Base-by-base conservation (phyloP, 2,113 vertebrate genomes). In the Thymallus thymallus region DNA sequence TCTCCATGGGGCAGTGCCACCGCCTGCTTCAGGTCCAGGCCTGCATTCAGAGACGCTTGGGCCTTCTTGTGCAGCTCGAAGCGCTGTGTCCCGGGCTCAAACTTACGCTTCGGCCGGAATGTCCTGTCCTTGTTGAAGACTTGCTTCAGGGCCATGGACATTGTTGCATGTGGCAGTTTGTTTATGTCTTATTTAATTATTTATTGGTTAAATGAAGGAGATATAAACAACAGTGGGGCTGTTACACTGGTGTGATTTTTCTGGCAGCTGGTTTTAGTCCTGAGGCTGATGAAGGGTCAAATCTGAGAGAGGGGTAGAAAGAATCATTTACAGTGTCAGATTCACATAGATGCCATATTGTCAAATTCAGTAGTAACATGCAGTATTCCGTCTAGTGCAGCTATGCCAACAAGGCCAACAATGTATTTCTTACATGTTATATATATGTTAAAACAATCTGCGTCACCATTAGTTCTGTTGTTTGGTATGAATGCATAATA, bases 51-150 rank as follows among this genome's bases (percentile, higher is more conserved):
- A 0, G 97, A 99, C 0, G 97, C 97, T 85, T 99, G 97, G 0
- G 97, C 97, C 82, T 94, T 96, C 92, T 99, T 99, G 92, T 99
- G 97, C 71, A 99, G 92, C 81, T 99, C 97, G 0, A 99, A 99
- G 1, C 97, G 94, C 82, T 98, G 97, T 0, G 97, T 99, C 29
- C 97, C 97, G 0, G 96, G 97, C 91, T 99, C 97, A 3, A 99
- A 99, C 90, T 98, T 99, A 87, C 96, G 95, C 90, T 99, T 99
- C 81, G 97, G 97, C 51, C 97, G 95, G 92, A 99, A 99, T 71
- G 97, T 99, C 91, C 94, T 95, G 89, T 98, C 97, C 88, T 98
- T 99, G 77, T 96, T 98, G 92, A 99, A 99, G 80, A 99, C 97
- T 70, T 99, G 97, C 88, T 98, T 98, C 63, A 98, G 82, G 13